Evolutionary conservation across 2,888 invertebrate genomes (phyloP).

Genomic region (Melipona beecheii): DNA sequence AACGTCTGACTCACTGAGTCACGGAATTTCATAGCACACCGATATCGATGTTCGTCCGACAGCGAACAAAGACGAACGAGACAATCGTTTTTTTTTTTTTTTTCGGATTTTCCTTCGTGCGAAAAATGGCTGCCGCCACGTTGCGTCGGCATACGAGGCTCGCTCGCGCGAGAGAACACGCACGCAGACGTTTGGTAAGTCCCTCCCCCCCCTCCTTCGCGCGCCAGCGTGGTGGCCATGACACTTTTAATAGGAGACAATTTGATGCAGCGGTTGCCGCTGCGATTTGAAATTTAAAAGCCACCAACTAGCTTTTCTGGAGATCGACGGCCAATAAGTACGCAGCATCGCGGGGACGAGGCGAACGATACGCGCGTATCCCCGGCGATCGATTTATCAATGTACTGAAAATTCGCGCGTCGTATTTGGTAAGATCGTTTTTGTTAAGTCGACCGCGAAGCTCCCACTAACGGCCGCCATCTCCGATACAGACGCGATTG

Average conservation of each 20-base stretch:
- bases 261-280: slow-evolving; percentile 78
- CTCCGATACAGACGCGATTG: slow-evolving; percentile 43
- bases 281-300: slow-evolving; percentile 81
- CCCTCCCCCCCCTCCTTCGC: slow-evolving; percentile 37
- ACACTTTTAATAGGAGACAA: slow-evolving; percentile 83
- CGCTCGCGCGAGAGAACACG: slow-evolving; percentile 7
- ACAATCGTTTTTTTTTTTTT: too few relatives aligned
- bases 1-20: too few relatives aligned
- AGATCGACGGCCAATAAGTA: slow-evolving; percentile 33
- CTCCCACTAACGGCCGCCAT: slow-evolving; percentile 36
- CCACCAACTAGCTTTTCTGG: slow-evolving; percentile 21
- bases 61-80: too few relatives aligned
- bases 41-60: too few relatives aligned
- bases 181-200: slow-evolving; percentile 47
- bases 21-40: too few relatives aligned
- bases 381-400: too few relatives aligned
- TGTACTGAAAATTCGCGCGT: slow-evolving; percentile 37
- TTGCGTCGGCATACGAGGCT: neutral
- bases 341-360: too few relatives aligned
- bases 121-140: too few relatives aligned
- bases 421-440: slow-evolving; percentile 33
- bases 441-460: slow-evolving; percentile 50
- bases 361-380: too few relatives aligned
- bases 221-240: slow-evolving; percentile 78
- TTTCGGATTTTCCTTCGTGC: neutral